phyloP scores from a whole-genome alignment of 2,797 vertebrate genomes.

The Nothura maculosa region DNA sequence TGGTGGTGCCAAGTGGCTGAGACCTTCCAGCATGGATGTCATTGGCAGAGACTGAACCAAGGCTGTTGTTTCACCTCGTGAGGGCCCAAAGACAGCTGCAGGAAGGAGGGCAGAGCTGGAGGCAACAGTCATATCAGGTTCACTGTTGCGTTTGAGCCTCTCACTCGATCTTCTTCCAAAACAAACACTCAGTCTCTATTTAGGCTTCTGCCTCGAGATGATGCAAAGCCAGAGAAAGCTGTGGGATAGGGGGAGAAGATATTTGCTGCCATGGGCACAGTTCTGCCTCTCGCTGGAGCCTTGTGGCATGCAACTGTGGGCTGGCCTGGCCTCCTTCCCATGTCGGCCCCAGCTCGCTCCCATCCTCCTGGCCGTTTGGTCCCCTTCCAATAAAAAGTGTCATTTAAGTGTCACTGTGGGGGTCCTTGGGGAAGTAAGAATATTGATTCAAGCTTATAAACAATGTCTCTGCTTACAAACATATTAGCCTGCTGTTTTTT shows the following conservation, averaged over 20 bases:
- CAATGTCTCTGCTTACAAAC: not conserved
- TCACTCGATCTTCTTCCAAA: not conserved
- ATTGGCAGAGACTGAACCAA: not conserved
- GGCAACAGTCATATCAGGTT: too few relatives aligned
- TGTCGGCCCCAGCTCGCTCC: rapidly evolving
- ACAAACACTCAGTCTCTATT: not conserved
- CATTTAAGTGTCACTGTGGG: not conserved
- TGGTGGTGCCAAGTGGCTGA: not conserved
- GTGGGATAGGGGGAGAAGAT: not conserved
- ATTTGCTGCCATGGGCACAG: not conserved
- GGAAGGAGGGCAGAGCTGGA: not conserved
- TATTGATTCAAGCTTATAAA: not conserved
- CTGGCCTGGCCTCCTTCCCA: not conserved
- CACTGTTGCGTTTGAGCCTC: not conserved
- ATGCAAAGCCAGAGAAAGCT: not conserved
- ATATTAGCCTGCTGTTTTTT: not conserved
- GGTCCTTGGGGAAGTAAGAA: not conserved
- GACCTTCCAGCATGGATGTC: not conserved
- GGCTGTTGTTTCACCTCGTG: not conserved
- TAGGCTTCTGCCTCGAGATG: not conserved
- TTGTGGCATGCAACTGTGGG: rapidly evolving
- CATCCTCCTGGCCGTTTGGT: not conserved
- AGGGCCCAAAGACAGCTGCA: not conserved
- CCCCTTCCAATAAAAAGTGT: not conserved
- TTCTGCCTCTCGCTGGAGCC: not conserved